Percentiles rank a stretch among this genome's conserved stretches.
Conservation (phyloP, 2,888 invertebrate genomes). For the Camponotus fellah region DNA sequence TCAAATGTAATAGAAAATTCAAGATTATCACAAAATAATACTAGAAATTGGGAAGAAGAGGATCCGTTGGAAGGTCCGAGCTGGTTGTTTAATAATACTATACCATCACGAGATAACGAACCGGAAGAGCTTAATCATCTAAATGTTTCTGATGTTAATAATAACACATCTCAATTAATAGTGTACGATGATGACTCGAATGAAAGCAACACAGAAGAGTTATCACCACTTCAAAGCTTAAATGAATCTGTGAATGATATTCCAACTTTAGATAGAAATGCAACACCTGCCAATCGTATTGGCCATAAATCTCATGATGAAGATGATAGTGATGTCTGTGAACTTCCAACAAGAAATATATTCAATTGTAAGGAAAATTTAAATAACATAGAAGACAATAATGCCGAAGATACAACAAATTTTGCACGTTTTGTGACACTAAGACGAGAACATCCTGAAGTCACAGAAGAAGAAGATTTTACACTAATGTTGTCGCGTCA, state of each 20-base stretch:
- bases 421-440: slow-evolving; percentile 70
- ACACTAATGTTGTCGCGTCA: slow-evolving; percentile 75
- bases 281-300: not conserved
- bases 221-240: not conserved
- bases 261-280: not conserved
- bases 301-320: not conserved
- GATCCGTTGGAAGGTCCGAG: slow-evolving; percentile 84
- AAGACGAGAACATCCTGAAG: slow-evolving; percentile 67
- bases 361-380: not conserved
- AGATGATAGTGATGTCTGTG: not conserved
- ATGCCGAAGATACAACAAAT: slow-evolving; percentile 45
- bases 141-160: slow-evolving; percentile 42
- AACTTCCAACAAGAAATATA: not conserved
- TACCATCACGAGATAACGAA: slow-evolving; percentile 52
- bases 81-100: slow-evolving; percentile 77
- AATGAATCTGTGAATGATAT: not conserved
- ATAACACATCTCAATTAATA: slow-evolving; percentile 19
- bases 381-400: not conserved
- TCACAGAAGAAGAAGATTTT: slow-evolving; percentile 81
- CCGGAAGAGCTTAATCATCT: slow-evolving; percentile 52
- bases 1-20: not conserved
- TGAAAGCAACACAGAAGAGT: not conserved
- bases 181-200: slow-evolving; percentile 24
- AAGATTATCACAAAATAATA: not conserved
- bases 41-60: slow-evolving; percentile 62